These are phyloP conservation scores for Priocnemis perturbator DNA, from an alignment of 2,888 invertebrate species.

Conservation along the genomic window DNA sequence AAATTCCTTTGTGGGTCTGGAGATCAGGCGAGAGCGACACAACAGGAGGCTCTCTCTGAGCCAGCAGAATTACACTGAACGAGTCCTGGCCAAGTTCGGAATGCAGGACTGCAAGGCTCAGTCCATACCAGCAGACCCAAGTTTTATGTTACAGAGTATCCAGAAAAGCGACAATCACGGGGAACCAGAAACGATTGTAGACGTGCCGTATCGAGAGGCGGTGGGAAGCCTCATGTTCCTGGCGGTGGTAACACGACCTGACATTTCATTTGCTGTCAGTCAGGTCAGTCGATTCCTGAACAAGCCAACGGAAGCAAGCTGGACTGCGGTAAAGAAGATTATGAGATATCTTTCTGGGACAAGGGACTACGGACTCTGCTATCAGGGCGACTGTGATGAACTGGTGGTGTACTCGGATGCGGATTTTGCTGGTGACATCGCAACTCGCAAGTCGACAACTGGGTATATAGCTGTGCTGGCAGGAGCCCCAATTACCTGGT, in stretches of 20 bases:
- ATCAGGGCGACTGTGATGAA: constrained; percentile 17
- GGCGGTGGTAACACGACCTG: constrained; percentile 9
- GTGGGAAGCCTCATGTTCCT: background rate
- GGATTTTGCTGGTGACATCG: too few relatives aligned
- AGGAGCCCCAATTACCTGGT: constrained; percentile 45
- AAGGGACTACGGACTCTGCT: constrained; percentile 28
- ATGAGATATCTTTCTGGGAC: constrained; percentile 52
- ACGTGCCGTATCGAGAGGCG: background rate
- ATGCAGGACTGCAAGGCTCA: background rate
- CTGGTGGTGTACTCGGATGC: background rate
- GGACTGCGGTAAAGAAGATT: constrained; percentile 32
- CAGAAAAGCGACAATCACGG: background rate
- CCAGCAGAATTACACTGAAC: background rate
- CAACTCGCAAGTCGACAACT: background rate
- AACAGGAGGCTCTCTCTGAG: background rate
- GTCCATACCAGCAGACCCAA: background rate
- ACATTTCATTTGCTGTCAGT: constrained; percentile 26
- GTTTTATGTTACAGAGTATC: background rate
- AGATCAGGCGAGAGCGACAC: background rate
- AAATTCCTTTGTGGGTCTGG: background rate
- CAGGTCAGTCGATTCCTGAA: constrained; percentile 11
- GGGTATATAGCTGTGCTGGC: constrained; percentile 6
- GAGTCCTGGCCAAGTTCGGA: background rate
- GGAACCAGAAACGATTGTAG: background rate
- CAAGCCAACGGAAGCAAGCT: constrained; percentile 7